Conservation (phyloP, 2,113 vertebrate species). For the Tilapia sparmanii region DNA sequence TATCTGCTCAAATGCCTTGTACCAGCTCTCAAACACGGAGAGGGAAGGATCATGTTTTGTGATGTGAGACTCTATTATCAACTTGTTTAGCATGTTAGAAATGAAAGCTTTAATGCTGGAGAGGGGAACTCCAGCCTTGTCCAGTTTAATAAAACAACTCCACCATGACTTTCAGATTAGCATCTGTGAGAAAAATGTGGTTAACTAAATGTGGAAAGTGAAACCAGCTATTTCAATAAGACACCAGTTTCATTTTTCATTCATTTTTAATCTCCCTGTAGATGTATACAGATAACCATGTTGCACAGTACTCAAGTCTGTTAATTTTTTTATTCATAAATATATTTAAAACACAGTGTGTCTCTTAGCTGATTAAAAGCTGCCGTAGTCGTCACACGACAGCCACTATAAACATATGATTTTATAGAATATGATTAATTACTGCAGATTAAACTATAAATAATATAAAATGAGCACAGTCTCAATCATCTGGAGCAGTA, state of each 20-base stretch:
- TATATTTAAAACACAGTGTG: neutral
- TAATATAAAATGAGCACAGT: accelerated
- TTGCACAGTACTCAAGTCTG: neutral
- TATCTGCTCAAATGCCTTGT: no score
- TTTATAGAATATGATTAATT: neutral
- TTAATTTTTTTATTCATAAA: neutral
- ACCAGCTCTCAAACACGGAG: no score
- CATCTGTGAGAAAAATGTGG: neutral
- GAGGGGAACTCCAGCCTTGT: neutral
- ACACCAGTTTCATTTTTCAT: neutral
- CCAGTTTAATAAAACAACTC: neutral
- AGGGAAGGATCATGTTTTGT: no score
- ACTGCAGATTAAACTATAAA: neutral
- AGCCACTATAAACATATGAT: accelerated
- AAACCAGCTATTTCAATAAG: neutral
- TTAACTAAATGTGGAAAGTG: neutral
- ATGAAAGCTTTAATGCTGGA: neutral
- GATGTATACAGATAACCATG: neutral
- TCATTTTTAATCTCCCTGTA: neutral
- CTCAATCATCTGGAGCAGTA: neutral
- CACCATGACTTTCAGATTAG: neutral
- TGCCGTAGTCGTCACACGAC: neutral
- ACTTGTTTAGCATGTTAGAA: neutral
- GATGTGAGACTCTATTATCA: no score
- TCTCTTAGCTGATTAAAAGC: neutral